phyloP scores from a whole-genome alignment of 1,140 invertebrate species.

The Micrasema longulum region DNA sequence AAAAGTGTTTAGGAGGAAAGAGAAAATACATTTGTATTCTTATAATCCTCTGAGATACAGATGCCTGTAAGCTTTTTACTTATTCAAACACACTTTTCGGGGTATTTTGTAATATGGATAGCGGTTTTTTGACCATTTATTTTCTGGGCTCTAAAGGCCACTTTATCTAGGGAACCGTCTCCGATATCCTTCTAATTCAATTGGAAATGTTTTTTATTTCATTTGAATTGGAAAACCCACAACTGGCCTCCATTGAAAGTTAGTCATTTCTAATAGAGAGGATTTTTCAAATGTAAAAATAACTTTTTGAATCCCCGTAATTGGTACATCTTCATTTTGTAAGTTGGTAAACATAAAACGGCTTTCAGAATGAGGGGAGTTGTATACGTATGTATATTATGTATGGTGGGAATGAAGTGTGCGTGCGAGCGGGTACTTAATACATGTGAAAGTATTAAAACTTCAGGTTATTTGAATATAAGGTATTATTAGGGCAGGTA shows the following conservation, averaged over 20 bases:
- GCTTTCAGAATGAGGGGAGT: too few species aligned
- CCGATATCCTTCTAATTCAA: constrained; percentile 47
- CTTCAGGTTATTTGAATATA: neutral
- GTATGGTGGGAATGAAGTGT: too few species aligned
- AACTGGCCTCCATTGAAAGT: neutral
- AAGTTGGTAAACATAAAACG: too few species aligned
- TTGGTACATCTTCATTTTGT: too few species aligned
- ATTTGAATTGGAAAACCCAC: constrained; percentile 36
- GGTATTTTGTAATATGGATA: neutral
- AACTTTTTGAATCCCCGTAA: neutral
- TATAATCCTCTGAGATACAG: too few species aligned
- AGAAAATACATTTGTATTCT: too few species aligned
- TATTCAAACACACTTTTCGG: too few species aligned
- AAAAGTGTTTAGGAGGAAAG: too few species aligned
- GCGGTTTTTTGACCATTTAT: constrained; percentile 24
- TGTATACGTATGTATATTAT: too few species aligned
- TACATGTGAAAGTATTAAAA: neutral
- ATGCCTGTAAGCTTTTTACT: too few species aligned
- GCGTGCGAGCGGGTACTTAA: too few species aligned
- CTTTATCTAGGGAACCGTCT: constrained; percentile 44
- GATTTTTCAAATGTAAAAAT: neutral
- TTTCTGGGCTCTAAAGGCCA: constrained; percentile 29
- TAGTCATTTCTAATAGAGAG: neutral
- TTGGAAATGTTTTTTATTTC: constrained; percentile 40
- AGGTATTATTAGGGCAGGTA: too few species aligned